Conservation (phyloP, 2,888 invertebrate species). For the Andrena flavipes region DNA sequence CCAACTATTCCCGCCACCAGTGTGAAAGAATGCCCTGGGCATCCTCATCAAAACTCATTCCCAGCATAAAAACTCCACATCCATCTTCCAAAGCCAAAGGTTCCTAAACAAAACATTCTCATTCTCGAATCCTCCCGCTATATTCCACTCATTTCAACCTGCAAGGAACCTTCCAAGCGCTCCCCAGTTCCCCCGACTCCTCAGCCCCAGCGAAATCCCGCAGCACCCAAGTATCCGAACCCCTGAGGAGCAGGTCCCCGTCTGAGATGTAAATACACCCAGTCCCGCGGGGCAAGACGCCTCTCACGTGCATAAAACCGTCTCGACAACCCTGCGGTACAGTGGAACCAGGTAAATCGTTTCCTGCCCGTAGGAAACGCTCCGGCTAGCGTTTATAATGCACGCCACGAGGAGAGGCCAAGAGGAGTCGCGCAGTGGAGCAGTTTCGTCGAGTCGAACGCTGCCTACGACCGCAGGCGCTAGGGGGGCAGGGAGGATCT, state of each 20-base stretch:
- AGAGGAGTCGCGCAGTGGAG: conserved; percentile 57
- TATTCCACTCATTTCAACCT: too few relatives aligned
- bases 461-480: conserved; percentile 2
- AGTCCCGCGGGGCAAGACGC: neutral
- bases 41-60: too few relatives aligned
- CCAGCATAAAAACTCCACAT: too few relatives aligned
- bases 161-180: too few relatives aligned
- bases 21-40: too few relatives aligned
- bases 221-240: neutral
- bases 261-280: conserved; percentile 17
- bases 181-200: neutral
- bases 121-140: too few relatives aligned
- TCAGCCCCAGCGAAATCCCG: neutral
- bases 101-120: too few relatives aligned
- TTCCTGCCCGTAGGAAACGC: conserved; percentile 39
- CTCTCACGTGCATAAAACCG: neutral
- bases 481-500: neutral
- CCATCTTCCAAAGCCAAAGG: too few relatives aligned
- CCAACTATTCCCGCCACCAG: too few relatives aligned
- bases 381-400: conserved; percentile 45
- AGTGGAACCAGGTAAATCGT: conserved; percentile 49
- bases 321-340: neutral
- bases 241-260: conserved; percentile 4
- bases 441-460: conserved; percentile 62
- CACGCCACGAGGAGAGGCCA: conserved; percentile 20